Percentiles rank a stretch among this genome's conserved stretches.
Conservation (phyloP, 2,888 invertebrate genomes). For the Aphidius colemani region DNA sequence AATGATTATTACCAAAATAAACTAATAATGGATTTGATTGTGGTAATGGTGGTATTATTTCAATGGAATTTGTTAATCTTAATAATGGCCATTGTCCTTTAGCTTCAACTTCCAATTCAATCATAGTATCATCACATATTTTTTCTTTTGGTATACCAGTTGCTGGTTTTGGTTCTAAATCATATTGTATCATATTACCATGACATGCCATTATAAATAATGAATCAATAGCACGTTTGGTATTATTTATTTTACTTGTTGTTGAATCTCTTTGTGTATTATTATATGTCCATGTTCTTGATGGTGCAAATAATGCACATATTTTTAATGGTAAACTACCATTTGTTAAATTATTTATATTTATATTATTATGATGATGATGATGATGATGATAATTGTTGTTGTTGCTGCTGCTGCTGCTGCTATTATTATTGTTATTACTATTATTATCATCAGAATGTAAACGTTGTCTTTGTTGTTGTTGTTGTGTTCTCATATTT, state of each 20-base stretch:
- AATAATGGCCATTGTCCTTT: constrained; percentile 90
- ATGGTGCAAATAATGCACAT: constrained; percentile 77
- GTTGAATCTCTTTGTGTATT: constrained; percentile 55
- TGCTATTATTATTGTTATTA: no score
- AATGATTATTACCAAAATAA: constrained; percentile 41
- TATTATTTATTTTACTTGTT: constrained; percentile 42
- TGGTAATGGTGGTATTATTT: constrained; percentile 78
- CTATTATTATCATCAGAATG: constrained; percentile 69
- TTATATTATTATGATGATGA: no score
- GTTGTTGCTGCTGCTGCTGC: no score
- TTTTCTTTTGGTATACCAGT: constrained; percentile 79
- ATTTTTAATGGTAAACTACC: constrained; percentile 75
- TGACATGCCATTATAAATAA: constrained; percentile 88
- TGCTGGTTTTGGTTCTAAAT: constrained; percentile 77
- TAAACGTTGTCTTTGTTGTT: constrained; percentile 65
- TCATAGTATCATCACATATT: constrained; percentile 82
- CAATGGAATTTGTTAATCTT: constrained; percentile 67
- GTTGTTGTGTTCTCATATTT: constrained; percentile 45
- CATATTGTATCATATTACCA: constrained; percentile 86
- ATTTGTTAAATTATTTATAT: neutral
- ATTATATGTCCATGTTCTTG: constrained; percentile 71
- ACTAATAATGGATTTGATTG: constrained; percentile 70
- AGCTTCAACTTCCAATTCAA: constrained; percentile 84
- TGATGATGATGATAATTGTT: no score
- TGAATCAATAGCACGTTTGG: constrained; percentile 73